phyloP scores from a whole-genome alignment of 2,797 vertebrate genomes.

The Smutsia temminckii region DNA sequence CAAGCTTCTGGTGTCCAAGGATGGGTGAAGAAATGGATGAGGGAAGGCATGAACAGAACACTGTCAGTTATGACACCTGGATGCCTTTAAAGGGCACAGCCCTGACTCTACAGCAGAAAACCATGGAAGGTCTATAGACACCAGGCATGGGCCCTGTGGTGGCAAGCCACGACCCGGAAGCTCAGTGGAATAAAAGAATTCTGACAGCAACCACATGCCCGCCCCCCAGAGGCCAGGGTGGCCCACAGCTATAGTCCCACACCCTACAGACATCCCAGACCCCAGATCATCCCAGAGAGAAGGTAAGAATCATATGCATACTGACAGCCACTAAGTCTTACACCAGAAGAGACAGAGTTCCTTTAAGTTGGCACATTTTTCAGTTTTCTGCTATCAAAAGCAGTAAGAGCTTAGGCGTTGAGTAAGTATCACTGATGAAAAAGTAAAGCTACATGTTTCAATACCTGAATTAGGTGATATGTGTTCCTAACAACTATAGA shows the following conservation, averaged over 20 bases:
- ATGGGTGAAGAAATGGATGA: neutral
- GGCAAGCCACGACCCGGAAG: neutral
- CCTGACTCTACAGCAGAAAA: neutral
- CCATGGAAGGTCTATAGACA: fast-evolving
- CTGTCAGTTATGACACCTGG: neutral
- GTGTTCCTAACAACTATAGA: neutral
- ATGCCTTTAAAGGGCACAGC: neutral
- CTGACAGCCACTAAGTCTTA: neutral
- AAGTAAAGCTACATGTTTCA: neutral
- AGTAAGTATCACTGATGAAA: neutral
- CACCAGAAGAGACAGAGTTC: too few relatives aligned
- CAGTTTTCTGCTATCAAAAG: neutral
- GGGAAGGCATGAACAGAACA: fast-evolving
- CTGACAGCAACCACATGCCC: fast-evolving
- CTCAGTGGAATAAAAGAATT: neutral
- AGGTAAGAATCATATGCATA: fast-evolving
- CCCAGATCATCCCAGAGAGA: neutral
- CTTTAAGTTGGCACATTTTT: neutral
- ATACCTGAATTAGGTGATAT: too few relatives aligned
- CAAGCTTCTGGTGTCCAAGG: too few relatives aligned
- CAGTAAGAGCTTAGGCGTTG: neutral
- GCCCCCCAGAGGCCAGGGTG: neutral
- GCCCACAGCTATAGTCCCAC: fast-evolving
- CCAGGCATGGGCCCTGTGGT: fast-evolving
- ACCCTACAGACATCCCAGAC: neutral